Conservation (phyloP, 2,888 invertebrate species). For the Alcis repandata region DNA sequence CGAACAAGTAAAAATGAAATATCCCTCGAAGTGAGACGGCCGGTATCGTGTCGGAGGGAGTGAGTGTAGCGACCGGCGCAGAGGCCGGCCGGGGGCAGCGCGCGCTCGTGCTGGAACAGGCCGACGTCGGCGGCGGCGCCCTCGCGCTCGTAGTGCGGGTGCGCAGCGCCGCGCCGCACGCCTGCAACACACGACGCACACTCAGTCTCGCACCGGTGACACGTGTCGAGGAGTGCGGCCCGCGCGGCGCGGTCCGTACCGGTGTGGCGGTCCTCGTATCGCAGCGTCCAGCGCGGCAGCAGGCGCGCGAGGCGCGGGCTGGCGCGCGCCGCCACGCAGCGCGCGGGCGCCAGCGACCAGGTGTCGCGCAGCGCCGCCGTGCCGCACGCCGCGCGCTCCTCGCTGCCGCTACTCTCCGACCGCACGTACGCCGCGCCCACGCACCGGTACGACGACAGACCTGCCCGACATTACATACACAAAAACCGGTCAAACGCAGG, state of each 20-base stretch:
- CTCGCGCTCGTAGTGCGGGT: slow-evolving; percentile 67
- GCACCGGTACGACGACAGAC: slow-evolving; percentile 11
- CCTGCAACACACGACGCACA: slow-evolving; percentile 1
- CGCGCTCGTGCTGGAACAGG: slow-evolving; percentile 60
- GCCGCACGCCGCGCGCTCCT: slow-evolving; percentile 20
- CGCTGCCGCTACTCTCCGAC: background rate
- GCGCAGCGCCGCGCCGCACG: slow-evolving; percentile 56
- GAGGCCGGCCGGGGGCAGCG: background rate
- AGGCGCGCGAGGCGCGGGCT: slow-evolving; percentile 21
- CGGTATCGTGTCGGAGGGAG: background rate
- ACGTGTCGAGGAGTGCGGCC: background rate
- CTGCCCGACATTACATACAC: background rate
- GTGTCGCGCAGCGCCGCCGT: slow-evolving; percentile 17
- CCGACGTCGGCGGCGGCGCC: slow-evolving; percentile 70
- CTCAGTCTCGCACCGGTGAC: background rate
- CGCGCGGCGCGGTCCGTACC: slow-evolving; percentile 13
- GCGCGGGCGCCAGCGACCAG: slow-evolving; percentile 39
- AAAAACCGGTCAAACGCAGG: too few species aligned
- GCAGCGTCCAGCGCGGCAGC: slow-evolving; percentile 36
- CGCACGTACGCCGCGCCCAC: slow-evolving; percentile 28
- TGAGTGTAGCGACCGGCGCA: background rate
- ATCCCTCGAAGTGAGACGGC: background rate
- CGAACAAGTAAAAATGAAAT: background rate
- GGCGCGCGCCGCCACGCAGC: slow-evolving; percentile 32
- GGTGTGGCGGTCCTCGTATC: slow-evolving; percentile 15